Evolutionary conservation across 2,888 invertebrate genomes (phyloP), one percentile per base, ranked within the genome.

Genomic region (Caenorhabditis uteleia): DNA sequence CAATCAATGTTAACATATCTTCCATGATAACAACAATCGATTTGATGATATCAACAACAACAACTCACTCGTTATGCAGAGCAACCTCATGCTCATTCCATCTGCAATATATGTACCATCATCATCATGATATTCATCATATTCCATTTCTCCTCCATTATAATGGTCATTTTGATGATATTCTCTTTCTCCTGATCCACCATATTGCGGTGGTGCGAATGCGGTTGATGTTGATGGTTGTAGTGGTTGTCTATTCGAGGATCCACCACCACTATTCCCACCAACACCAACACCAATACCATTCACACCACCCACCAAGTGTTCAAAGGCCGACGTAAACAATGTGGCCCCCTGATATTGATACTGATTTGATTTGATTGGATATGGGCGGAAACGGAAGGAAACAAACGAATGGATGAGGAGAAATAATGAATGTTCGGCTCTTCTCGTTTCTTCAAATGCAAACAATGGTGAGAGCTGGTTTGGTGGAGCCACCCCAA

Each of bases 31-130:
- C 12, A 20, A 38, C n/a, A n/a, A 34, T 14, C 7, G 25, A 14
- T 16, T 29, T 29, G 16, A 21, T 12, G 21, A 21, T 25, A 21
- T 23, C n/a, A 29, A 21, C n/a, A 53, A 7, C 18, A n/a, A 53
- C 31, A 48, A 71, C 74, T 73, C 60, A 78, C 78, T 75, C 57
- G 76, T 76, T 34, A 75, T 74, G 56, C 77, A 77, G 55, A 78
- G 75, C 68, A 78, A 66, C 54, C 76, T 68, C 77, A 77, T 77
- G 54, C 60, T 56, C 54, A 56, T 45, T 58, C 50, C 70, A 70
- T 70, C 70, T 70, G 66, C 40, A 66, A 70, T 18, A 34, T 23
- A 29, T 12, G 26, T 29, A 16, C 27, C 26, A 16, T 43, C 27
- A 2, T 25, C n/a, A 20, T 20, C 6, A 38, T 20, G 21, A 20